Percentiles rank a stretch among this genome's conserved stretches.
Evolutionary conservation across 2,113 vertebrate genomes (phyloP).

Genomic region (Salvelinus namaycush): DNA sequence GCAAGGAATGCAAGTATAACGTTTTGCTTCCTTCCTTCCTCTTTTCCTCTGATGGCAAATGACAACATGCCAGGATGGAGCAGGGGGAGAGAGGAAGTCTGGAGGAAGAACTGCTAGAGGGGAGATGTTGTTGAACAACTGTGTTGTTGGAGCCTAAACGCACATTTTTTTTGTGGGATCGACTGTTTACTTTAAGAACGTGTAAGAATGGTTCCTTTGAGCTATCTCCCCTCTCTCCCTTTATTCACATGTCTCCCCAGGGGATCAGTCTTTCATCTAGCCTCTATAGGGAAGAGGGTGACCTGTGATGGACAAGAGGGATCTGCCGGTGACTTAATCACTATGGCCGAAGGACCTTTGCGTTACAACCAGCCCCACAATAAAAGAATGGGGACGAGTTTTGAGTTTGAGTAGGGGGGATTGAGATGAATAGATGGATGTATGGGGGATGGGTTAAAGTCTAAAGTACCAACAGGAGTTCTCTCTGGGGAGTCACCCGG

Average conservation of each 20-base stretch:
- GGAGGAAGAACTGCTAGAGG: conserved; percentile 34
- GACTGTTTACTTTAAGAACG: conserved; percentile 9
- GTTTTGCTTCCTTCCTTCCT: conserved; percentile 60
- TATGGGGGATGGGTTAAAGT: conserved; percentile 59
- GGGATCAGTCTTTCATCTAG: conserved; percentile 52
- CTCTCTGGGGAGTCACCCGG: conserved; percentile 72
- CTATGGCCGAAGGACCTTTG: conserved; percentile 60
- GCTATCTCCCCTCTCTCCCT: conserved; percentile 37
- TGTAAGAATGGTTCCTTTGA: not conserved
- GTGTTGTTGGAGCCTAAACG: no score
- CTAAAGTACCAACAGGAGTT: conserved; percentile 74
- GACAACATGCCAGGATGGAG: conserved; percentile 35
- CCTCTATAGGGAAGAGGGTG: conserved; percentile 23
- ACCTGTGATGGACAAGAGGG: conserved; percentile 11
- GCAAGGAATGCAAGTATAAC: conserved; percentile 41
- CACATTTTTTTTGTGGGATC: conserved; percentile 1
- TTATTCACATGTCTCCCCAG: conserved; percentile 33
- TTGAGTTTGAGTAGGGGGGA: conserved; percentile 53
- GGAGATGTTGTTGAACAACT: no score
- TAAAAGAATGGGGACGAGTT: conserved; percentile 54
- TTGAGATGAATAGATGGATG: conserved; percentile 35
- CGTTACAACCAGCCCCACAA: conserved; percentile 38
- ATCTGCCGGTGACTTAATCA: conserved; percentile 22
- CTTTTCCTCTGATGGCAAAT: conserved; percentile 45
- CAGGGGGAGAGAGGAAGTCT: conserved; percentile 18